Conservation (phyloP, 2,113 vertebrate species). For the Xenopus laevis region DNA sequence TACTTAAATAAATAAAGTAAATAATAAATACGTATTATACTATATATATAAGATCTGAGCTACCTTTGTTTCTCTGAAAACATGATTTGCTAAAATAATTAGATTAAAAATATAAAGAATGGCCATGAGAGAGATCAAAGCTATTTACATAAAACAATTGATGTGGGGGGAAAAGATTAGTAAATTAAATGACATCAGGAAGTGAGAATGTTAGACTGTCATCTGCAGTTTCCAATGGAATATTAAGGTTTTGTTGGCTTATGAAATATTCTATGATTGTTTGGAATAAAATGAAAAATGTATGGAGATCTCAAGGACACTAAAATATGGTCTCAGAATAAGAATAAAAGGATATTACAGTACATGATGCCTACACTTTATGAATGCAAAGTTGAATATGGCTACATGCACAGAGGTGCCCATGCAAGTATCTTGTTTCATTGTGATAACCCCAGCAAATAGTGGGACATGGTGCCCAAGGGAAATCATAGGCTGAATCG, state of each 20-base stretch:
- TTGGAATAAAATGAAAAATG: conserved; percentile 44
- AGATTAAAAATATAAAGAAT: too few species aligned
- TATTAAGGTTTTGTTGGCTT: conserved; percentile 21
- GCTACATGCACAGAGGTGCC: conserved; percentile 96
- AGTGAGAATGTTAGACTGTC: conserved; percentile 26
- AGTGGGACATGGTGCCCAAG: conserved; percentile 88
- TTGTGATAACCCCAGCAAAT: conserved; percentile 89
- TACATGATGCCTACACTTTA: conserved; percentile 50
- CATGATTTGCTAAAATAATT: too few species aligned
- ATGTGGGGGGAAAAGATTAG: background rate
- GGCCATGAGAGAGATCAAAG: too few species aligned
- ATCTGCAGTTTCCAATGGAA: conserved; percentile 18
- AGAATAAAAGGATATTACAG: conserved; percentile 44
- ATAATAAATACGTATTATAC: too few species aligned
- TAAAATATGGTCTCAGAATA: conserved; percentile 51
- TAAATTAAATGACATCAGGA: conserved; percentile 11
- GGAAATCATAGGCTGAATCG: conserved; percentile 87
- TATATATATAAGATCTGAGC: too few species aligned
- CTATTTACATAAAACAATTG: background rate
- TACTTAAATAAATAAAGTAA: too few species aligned
- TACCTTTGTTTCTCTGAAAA: too few species aligned
- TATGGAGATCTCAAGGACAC: conserved; percentile 44
- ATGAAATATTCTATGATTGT: conserved; percentile 48
- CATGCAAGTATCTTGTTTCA: conserved; percentile 83
- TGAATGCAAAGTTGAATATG: conserved; percentile 65